Conservation (phyloP, 2,797 vertebrate species). For the Phaenicophaeus curvirostris region DNA sequence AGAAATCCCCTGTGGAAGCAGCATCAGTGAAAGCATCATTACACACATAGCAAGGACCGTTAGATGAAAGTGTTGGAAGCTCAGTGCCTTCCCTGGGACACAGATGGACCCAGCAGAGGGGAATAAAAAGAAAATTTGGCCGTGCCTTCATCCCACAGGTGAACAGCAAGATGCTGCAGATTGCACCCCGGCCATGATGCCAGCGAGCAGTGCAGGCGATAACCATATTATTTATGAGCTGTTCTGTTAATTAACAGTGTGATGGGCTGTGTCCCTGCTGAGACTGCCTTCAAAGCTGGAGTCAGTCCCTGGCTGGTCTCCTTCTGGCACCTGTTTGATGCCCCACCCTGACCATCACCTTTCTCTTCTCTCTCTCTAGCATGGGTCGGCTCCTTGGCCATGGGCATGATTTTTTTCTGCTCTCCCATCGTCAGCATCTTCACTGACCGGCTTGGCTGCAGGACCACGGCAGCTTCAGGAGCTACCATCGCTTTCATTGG, state of each 20-base stretch:
- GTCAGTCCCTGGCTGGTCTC: accelerated
- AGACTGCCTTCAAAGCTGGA: neutral
- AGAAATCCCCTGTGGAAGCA: neutral
- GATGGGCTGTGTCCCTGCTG: neutral
- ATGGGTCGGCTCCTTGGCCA: conserved; percentile 94
- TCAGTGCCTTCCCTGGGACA: neutral
- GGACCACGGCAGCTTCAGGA: conserved; percentile 90
- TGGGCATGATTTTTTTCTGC: conserved; percentile 99
- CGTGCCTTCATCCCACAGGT: accelerated
- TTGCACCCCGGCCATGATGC: accelerated
- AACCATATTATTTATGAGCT: neutral
- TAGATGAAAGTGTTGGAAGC: accelerated
- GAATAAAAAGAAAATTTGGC: neutral
- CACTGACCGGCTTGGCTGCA: conserved; percentile 94
- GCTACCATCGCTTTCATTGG: conserved; percentile 92
- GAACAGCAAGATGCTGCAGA: accelerated
- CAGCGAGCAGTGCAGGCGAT: accelerated
- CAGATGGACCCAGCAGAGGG: neutral
- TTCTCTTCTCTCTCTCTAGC: conserved; percentile 74
- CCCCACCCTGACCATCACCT: neutral
- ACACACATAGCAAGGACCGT: accelerated
- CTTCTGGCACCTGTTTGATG: neutral
- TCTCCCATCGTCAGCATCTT: conserved; percentile 98
- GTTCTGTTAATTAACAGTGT: accelerated
- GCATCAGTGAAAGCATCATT: too few relatives aligned